Evolutionary conservation across 2,113 vertebrate species (phyloP).

Genomic region (Junco hyemalis): DNA sequence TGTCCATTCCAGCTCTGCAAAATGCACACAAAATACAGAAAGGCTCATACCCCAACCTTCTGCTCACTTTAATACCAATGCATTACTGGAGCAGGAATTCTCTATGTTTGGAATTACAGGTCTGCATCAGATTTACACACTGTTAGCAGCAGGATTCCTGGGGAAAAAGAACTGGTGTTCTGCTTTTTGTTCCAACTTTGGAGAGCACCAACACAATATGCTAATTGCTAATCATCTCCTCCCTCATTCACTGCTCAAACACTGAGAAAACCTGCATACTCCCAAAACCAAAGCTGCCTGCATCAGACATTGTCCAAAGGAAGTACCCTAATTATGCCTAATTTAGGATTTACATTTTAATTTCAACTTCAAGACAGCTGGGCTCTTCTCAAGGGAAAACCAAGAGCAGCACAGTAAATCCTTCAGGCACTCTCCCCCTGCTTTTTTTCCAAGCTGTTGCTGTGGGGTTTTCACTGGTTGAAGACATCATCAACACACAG

Average conservation of each 20-base stretch:
- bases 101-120: not conserved
- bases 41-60: not conserved
- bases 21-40: not conserved
- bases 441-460: not conserved
- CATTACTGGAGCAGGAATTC: not conserved
- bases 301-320: conserved; percentile 24
- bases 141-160: not conserved
- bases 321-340: conserved; percentile 30
- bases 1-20: not conserved
- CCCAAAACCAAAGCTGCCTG: not conserved
- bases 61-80: not conserved
- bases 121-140: not conserved
- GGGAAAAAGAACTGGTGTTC: not conserved
- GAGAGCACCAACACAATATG: not conserved
- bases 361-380: conserved; percentile 60
- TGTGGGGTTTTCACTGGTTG: not conserved
- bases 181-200: not conserved
- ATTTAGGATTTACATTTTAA: conserved; percentile 65
- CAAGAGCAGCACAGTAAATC: conserved; percentile 25
- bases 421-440: not conserved
- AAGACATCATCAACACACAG: not conserved
- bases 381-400: conserved; percentile 14
- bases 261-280: not conserved
- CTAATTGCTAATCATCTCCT: not conserved
- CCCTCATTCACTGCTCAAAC: not conserved